Conservation (phyloP, 2,113 vertebrate species). For the Baryphthengus martii region DNA sequence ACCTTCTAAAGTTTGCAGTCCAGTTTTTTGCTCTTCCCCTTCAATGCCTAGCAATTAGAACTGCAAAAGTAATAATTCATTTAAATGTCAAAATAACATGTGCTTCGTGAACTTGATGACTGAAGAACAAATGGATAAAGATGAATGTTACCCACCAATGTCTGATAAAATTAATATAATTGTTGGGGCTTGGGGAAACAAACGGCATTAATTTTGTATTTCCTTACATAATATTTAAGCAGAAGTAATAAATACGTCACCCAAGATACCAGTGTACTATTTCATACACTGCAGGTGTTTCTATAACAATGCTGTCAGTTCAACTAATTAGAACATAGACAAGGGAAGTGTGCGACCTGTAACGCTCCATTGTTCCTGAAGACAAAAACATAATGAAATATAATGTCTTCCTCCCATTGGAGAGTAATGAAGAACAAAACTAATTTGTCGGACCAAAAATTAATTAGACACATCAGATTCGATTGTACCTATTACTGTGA, state of each 20-base stretch:
- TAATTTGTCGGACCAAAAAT: constrained; percentile 81
- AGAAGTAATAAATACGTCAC: constrained; percentile 21
- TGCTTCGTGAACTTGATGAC: background rate
- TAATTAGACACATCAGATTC: constrained; percentile 80
- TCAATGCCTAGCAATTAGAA: constrained; percentile 3
- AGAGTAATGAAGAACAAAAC: constrained; percentile 80
- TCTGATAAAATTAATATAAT: constrained; percentile 24
- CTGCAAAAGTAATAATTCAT: constrained; percentile 15
- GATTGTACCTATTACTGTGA: constrained; percentile 74
- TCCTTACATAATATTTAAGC: constrained; percentile 19
- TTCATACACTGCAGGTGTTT: constrained; percentile 59
- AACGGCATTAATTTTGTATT: background rate
- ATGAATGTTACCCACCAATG: background rate
- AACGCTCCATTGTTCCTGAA: constrained; percentile 68
- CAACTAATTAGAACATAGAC: constrained; percentile 73
- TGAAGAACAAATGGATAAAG: constrained; percentile 21
- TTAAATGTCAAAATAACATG: constrained; percentile 35
- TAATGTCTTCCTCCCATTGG: constrained; percentile 75
- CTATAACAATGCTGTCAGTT: constrained; percentile 69
- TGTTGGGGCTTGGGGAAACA: background rate
- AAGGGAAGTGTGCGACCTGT: constrained; percentile 60
- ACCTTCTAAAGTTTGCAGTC: background rate
- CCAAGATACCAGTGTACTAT: background rate
- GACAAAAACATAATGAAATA: constrained; percentile 79
- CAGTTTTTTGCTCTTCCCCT: background rate